Conservation (phyloP, 2,888 invertebrate species). For the Euzophera pinguis region DNA sequence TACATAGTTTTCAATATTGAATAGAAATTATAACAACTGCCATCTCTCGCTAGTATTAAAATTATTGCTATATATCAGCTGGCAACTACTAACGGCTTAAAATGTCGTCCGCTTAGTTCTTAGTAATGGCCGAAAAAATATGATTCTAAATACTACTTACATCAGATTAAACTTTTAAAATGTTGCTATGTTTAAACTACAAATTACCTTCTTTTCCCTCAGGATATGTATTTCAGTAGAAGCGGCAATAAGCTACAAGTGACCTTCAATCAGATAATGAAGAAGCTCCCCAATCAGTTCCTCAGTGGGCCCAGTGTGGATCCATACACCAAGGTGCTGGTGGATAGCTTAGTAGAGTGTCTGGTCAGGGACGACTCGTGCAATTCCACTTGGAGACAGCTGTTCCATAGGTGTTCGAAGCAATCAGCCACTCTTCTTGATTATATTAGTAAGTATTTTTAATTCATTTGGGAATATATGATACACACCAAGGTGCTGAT, state of each 20-base stretch:
- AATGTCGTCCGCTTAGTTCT: too few species aligned
- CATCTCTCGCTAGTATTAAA: too few species aligned
- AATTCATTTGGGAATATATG: too few species aligned
- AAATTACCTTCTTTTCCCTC: conserved; percentile 17
- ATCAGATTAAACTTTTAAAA: too few species aligned
- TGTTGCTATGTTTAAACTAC: too few species aligned
- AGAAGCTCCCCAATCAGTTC: conserved; percentile 79
- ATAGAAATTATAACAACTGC: too few species aligned
- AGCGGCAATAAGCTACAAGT: conserved; percentile 72
- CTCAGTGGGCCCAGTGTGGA: conserved; percentile 64
- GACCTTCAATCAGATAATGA: conserved; percentile 82
- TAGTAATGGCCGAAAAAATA: too few species aligned
- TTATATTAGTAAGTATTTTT: conserved; percentile 66
- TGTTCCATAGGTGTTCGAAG: conserved; percentile 83
- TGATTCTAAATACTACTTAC: too few species aligned
- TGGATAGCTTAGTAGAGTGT: conserved; percentile 81
- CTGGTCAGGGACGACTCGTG: conserved; percentile 81
- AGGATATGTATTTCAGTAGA: conserved; percentile 70
- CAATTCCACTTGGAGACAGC: conserved; percentile 83
- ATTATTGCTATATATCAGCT: too few species aligned
- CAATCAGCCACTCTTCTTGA: conserved; percentile 83
- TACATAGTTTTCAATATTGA: too few species aligned
- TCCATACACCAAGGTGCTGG: conserved; percentile 75
- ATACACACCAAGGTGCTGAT: conserved; percentile 67
- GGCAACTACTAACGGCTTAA: too few species aligned